phyloP scores from a whole-genome alignment of 2,888 invertebrate species.

The Diadegma fenestrale region DNA sequence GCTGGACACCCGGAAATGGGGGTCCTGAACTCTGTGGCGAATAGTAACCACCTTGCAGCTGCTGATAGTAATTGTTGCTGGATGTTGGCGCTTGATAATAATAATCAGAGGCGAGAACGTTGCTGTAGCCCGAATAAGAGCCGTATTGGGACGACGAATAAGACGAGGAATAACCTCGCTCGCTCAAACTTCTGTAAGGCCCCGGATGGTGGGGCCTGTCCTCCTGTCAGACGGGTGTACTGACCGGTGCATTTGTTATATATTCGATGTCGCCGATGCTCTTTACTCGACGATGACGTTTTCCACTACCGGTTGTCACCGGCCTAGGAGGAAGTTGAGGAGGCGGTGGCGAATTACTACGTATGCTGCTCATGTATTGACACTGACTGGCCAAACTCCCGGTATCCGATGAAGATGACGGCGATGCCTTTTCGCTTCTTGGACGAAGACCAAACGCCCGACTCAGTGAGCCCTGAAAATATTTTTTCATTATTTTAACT shows the following conservation, averaged over 20 bases:
- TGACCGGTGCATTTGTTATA: slow-evolving; percentile 81
- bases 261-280: slow-evolving; percentile 91
- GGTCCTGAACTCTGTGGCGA: slow-evolving; percentile 82
- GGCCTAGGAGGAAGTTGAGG: slow-evolving; percentile 84
- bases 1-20: slow-evolving; percentile 81
- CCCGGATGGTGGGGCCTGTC: slow-evolving; percentile 83
- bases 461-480: slow-evolving; percentile 90
- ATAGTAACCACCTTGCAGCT: slow-evolving; percentile 81
- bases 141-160: slow-evolving; percentile 80
- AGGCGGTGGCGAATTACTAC: slow-evolving; percentile 87
- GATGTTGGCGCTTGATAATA: slow-evolving; percentile 76
- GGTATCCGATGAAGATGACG: slow-evolving; percentile 88
- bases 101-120: slow-evolving; percentile 77
- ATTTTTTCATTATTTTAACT: slow-evolving; percentile 31
- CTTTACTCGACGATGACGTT: slow-evolving; percentile 89
- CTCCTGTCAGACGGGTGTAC: slow-evolving; percentile 84
- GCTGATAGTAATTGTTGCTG: slow-evolving; percentile 78
- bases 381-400: slow-evolving; percentile 87
- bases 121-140: slow-evolving; percentile 82
- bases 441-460: slow-evolving; percentile 89
- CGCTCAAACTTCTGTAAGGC: slow-evolving; percentile 83
- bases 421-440: slow-evolving; percentile 88
- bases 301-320: slow-evolving; percentile 83
- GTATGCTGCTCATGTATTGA: slow-evolving; percentile 86
- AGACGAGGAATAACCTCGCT: slow-evolving; percentile 83